Conservation (phyloP, 2,113 vertebrate species). For the Spizaetus ornatus region DNA sequence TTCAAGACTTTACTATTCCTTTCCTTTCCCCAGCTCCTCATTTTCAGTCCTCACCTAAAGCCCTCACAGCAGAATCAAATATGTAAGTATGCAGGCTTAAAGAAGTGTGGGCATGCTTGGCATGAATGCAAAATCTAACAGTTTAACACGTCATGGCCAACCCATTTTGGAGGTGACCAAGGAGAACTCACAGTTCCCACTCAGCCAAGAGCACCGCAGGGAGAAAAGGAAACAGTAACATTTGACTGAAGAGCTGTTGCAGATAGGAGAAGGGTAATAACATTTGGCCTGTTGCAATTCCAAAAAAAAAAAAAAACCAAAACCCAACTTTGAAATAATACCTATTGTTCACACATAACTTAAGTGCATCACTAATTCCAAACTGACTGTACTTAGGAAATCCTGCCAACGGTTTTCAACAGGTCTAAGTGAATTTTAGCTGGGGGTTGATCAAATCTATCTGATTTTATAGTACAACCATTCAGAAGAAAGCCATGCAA, state of each 20-base stretch:
- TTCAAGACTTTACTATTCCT: not conserved
- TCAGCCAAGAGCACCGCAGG: rapidly evolving
- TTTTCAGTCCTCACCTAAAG: not conserved
- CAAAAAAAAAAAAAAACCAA: not conserved
- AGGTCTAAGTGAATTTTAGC: not conserved
- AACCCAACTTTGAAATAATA: not conserved
- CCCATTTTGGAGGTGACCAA: not conserved
- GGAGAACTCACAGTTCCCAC: not conserved
- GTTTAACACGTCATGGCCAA: not conserved
- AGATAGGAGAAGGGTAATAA: not conserved
- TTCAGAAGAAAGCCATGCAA: not conserved
- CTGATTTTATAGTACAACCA: not conserved
- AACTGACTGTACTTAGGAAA: not conserved
- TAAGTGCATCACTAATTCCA: not conserved
- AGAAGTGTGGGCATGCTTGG: not conserved
- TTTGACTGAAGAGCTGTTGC: not conserved
- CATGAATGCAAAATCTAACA: not conserved
- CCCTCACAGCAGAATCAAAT: not conserved
- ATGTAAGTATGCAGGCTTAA: not conserved
- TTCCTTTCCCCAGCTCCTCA: not conserved
- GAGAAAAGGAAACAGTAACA: not conserved
- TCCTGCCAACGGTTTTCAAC: not conserved
- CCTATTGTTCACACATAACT: not conserved
- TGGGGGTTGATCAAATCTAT: not conserved
- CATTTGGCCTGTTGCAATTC: not conserved